Percentiles rank a stretch among this genome's conserved stretches.
Conservation (phyloP, 2,113 vertebrate genomes). For the Elephas maximus region DNA sequence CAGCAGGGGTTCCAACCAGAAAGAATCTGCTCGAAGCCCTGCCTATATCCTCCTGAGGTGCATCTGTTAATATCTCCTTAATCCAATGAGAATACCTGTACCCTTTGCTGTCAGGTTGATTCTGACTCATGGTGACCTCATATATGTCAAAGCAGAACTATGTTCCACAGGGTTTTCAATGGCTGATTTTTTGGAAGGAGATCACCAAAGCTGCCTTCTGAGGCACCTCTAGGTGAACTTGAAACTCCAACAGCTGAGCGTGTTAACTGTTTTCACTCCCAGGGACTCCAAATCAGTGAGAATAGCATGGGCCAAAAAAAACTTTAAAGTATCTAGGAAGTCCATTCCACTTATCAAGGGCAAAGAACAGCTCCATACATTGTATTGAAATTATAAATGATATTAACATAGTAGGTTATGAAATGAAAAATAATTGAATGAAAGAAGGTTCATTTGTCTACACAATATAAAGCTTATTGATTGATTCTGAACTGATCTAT, state of each 20-base stretch:
- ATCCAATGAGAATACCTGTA: not conserved
- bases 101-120: no score
- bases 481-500: conserved; percentile 53
- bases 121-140: not conserved
- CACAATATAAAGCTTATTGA: conserved; percentile 21
- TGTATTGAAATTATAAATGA: conserved; percentile 14
- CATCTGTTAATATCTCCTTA: not conserved
- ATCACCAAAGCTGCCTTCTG: not conserved
- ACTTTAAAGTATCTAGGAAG: not conserved
- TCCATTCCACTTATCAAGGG: not conserved
- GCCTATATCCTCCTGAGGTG: no score
- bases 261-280: not conserved
- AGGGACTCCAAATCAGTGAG: not conserved
- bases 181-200: not conserved
- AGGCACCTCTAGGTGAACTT: not conserved
- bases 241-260: not conserved
- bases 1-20: no score
- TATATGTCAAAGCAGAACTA: not conserved
- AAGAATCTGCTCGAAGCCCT: no score
- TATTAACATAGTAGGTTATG: not conserved
- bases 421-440: conserved; percentile 2
- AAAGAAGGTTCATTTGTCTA: not conserved
- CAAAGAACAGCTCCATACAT: not conserved
- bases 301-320: not conserved
- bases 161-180: no score